phyloP scores from a whole-genome alignment of 2,113 vertebrate species.

The Spheniscus mendiculus region DNA sequence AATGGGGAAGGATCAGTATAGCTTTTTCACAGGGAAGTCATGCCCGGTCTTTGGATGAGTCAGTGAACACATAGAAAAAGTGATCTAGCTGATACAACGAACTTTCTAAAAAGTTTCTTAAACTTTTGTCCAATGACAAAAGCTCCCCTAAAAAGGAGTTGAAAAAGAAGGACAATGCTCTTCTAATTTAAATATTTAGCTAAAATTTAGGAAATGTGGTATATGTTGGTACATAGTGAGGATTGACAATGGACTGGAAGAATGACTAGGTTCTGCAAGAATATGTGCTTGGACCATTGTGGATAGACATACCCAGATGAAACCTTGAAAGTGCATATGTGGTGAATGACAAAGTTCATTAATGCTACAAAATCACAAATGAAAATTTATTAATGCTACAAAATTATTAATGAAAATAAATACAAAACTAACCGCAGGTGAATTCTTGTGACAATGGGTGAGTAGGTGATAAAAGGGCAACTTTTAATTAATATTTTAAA shows the following conservation, averaged over 20 bases:
- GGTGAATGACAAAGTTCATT: background rate
- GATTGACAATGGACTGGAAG: background rate
- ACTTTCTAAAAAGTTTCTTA: background rate
- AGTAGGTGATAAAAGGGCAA: background rate
- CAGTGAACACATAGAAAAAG: background rate
- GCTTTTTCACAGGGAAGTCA: background rate
- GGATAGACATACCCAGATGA: background rate
- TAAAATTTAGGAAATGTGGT: background rate
- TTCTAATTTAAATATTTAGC: background rate
- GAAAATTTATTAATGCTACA: background rate
- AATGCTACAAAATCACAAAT: background rate
- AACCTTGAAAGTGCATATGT: background rate
- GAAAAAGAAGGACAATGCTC: background rate
- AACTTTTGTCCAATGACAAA: background rate
- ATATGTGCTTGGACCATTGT: background rate
- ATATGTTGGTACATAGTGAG: too few species aligned
- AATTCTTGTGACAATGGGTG: background rate
- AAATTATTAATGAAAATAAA: background rate
- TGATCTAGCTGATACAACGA: background rate
- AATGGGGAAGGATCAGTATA: background rate
- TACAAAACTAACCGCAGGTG: background rate
- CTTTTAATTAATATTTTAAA: background rate
- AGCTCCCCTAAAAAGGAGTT: background rate
- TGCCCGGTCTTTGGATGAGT: background rate
- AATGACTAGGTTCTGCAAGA: background rate